Base-by-base conservation (phyloP, 2,797 vertebrate species). In the Bradypus variegatus region DNA sequence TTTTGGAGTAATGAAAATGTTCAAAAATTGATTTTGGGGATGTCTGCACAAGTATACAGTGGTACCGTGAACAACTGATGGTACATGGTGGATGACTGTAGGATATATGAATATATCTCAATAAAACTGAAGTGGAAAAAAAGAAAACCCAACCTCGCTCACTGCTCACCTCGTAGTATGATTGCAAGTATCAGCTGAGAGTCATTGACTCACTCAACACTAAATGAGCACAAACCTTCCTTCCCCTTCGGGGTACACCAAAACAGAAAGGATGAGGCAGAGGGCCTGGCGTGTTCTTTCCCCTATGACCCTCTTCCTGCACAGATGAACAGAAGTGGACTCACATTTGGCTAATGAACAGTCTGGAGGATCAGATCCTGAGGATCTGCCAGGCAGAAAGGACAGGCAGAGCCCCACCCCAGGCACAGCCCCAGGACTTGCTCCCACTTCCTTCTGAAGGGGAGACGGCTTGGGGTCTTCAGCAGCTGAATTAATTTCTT, bases 281-380 rank as follows among this genome's bases (percentile, higher is more conserved):
- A n/a, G 1, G 1, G 3, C 18, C 1, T 0, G 23, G 23, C 33
- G n/a, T 8, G 1, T 1, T 14, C n/a, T 33, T 45, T 45, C 65
- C 2, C 5, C 77, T 6, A 5, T 6, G 29, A 69, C 45, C 27
- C 4, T 41, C 53, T 41, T 29, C 45, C 45, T 84, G 69, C 16
- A 19, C 4, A 3, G 23, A 36, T 0, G 15, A 27, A 29, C n/a
- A 36, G 38, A 64, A 50, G 31, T 0, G 4, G 15, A 69, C 45
- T 64, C 21, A 16, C 3, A 0, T 9, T 53, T 58, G 29, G 65
- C 31, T 79, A 50, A n/a, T 0, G 2, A 55, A 62, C 86, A 12
- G 8, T 31, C 41, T 8, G 3, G 15, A 7, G 21, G 25, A 62
- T 62, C 53, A 58, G 62, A 75, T 21, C 16, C 19, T 8, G 27